A percentile compares a stretch with the other conserved stretches of the same genome.
Evolutionary conservation across 2,797 vertebrate genomes (phyloP).

Genomic region (Halcyon smyrnensis): DNA sequence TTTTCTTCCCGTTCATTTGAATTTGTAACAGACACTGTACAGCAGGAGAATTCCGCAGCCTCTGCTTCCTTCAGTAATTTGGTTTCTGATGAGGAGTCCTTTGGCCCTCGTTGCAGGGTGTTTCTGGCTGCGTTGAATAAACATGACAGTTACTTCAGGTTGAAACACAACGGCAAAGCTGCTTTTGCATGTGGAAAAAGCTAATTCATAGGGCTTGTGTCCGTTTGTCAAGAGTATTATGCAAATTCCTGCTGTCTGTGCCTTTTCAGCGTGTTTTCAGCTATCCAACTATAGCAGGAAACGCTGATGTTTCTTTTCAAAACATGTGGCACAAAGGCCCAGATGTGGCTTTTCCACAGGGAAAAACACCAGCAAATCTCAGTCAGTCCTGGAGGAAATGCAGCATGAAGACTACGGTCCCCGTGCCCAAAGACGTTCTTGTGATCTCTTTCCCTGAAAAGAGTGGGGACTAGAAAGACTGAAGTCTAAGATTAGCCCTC

Average conservation of each 20-base stretch:
- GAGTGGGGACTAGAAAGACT: background rate
- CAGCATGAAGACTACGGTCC: background rate
- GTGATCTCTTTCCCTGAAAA: background rate
- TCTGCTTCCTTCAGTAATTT: background rate
- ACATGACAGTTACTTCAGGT: accelerated
- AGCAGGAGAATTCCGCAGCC: background rate
- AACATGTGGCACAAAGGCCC: background rate
- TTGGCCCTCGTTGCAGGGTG: background rate
- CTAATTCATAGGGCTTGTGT: background rate
- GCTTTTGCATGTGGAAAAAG: background rate
- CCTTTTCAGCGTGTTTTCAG: background rate
- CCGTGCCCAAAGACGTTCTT: background rate
- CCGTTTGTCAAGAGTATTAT: background rate
- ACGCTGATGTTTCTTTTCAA: background rate
- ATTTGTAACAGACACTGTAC: background rate
- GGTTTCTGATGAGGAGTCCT: background rate
- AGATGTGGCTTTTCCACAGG: background rate
- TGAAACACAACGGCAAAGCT: background rate
- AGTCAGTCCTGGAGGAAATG: background rate
- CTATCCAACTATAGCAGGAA: background rate
- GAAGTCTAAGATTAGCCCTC: background rate
- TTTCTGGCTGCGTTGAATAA: background rate
- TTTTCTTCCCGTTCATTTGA: background rate
- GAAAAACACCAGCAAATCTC: background rate
- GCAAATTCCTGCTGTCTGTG: background rate